Base-by-base conservation (phyloP, 2,888 invertebrate species). In the Luperina testacea region DNA sequence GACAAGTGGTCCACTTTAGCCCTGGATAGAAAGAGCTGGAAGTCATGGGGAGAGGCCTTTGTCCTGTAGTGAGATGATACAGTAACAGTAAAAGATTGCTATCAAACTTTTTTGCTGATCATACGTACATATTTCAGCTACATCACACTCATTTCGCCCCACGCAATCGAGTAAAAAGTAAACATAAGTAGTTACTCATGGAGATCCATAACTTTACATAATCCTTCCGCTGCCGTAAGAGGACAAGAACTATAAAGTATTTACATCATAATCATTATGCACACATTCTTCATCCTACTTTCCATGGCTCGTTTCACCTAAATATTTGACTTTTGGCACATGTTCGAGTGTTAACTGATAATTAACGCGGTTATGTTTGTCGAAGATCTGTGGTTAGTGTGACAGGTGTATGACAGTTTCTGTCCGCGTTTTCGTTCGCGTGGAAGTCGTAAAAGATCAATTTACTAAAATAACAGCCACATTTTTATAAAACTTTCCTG, bases 201-300 rank as follows among this genome's bases (percentile, higher is more conserved):
- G 84, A 48, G 1, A 57, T 78, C 87, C 74, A 75, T 53, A 72
- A 65, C 57, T 70, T 84, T 84, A 87, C 38, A 72, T 87, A 84
- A 84, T 32, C 45, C 65, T 87, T 83, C 84, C 87, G 84, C 42
- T 8, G 61, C 5, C 42, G 70, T 72, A 87, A 84, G 20, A 69
- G 15, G 48, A 71, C 27, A 75, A 83, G 42, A 83, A 78, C 51
- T 72, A 38, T 38, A 67, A 72, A 57, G 27, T 51, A 70, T 78
- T 84, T 84, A 84, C 80, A 59, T 84, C 87, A 78, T 57, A 63
- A 61, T 45, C 32, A 83, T 83, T 78, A 78, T 68, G 63, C 13
- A 48, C 32, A 45, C 51, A 38, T 20, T 13, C 1, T 51, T 48
- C 67, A 83, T 70, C 71, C 87, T 11, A 83, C 87, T 83, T 84